A percentile compares a stretch with the other conserved stretches of the same genome.
Conservation (phyloP, 2,797 vertebrate species). For the Pseudopleuronectes americanus region DNA sequence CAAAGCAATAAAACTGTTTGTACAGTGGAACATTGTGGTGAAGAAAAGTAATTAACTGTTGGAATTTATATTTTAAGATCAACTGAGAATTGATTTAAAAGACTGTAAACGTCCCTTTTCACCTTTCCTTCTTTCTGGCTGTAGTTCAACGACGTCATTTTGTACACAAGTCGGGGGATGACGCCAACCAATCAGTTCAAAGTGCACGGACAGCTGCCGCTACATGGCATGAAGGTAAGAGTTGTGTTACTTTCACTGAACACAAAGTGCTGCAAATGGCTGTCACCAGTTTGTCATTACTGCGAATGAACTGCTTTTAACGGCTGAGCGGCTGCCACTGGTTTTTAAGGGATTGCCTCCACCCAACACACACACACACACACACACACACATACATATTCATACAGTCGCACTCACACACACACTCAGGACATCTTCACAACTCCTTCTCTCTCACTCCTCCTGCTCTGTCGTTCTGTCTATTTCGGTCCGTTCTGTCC, state of each 20-base stretch:
- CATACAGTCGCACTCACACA: not conserved
- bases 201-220: slow-evolving; percentile 92
- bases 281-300: slow-evolving; percentile 60
- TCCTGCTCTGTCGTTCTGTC: slow-evolving; percentile 46
- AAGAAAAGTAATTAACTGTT: not conserved
- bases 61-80: not conserved
- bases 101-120: slow-evolving; percentile 1
- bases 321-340: slow-evolving; percentile 36
- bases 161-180: slow-evolving; percentile 96
- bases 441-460: slow-evolving; percentile 38
- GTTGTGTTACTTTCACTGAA: slow-evolving; percentile 3
- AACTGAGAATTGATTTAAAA: too few species aligned
- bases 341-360: slow-evolving; percentile 4
- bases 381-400: not conserved
- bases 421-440: slow-evolving; percentile 37
- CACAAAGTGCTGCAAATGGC: slow-evolving; percentile 11
- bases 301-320: slow-evolving; percentile 40
- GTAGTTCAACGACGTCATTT: slow-evolving; percentile 93
- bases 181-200: slow-evolving; percentile 96
- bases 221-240: slow-evolving; percentile 96
- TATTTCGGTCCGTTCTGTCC: slow-evolving; percentile 71
- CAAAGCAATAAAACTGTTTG: not conserved
- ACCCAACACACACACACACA: slow-evolving; percentile 1
- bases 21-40: not conserved
- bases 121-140: slow-evolving; percentile 2